These are phyloP conservation scores for Erpetoichthys calabaricus DNA, from an alignment of 2,797 vertebrate genomes.

Conservation along the genomic window DNA sequence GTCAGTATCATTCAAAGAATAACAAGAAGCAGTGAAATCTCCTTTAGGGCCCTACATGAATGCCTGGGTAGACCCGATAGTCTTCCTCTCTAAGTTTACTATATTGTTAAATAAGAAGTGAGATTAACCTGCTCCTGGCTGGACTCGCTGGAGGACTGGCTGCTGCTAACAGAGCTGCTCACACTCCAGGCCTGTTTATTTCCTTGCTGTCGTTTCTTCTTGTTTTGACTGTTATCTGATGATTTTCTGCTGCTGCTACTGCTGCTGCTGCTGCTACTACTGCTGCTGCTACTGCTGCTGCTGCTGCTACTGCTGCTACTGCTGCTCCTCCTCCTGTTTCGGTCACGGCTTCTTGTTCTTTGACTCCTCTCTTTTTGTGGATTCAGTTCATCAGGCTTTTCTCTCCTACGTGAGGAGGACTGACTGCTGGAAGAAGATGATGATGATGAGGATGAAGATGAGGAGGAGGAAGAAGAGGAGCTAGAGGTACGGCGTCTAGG, in stretches of 20 bases:
- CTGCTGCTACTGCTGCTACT: slow-evolving; percentile 8
- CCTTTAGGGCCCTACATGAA: no score
- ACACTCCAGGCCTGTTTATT: no score
- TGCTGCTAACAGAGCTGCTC: no score
- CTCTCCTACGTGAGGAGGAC: not conserved
- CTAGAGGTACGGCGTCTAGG: slow-evolving; percentile 30
- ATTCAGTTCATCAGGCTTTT: no score
- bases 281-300: slow-evolving; percentile 2
- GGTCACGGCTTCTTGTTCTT: slow-evolving; percentile 1
- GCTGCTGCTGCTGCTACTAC: fast-evolving
- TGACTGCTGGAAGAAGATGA: slow-evolving; percentile 7
- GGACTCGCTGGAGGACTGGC: not conserved
- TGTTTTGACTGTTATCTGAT: fast-evolving
- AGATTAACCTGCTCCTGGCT: not conserved
- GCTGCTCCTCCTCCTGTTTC: slow-evolving; percentile 18
- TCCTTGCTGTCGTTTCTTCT: no score
- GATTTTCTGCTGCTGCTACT: fast-evolving
- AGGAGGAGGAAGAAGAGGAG: slow-evolving; percentile 8
- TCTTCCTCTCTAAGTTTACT: not conserved
- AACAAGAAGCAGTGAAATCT: no score
- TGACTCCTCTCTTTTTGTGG: fast-evolving
- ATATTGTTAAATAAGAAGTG: not conserved
- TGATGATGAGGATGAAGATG: slow-evolving; percentile 20
- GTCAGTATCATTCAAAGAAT: no score
- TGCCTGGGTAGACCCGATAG: no score